Evolutionary conservation across 30 jellyfish, hydroid and myxozoan species (phyloP), one percentile per base, ranked within the genome.

Genomic region (Cassiopea xamachana): DNA sequence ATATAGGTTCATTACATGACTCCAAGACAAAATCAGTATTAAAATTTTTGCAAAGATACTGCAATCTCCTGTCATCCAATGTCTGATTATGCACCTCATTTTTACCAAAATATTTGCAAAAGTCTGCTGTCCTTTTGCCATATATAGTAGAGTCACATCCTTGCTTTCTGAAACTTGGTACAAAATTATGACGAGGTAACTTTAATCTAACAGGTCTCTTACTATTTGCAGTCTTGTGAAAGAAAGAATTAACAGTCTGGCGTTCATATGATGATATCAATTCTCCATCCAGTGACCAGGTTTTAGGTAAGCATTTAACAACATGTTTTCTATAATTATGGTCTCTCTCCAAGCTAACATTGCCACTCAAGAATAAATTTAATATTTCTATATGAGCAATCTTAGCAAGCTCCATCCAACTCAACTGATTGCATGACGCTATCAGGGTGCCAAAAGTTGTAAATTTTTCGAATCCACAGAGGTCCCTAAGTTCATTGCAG

Each of bases 201-300:
- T 88, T 88, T 58, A 73, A 46, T 72, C 95, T 60, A 18, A 88
- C 91, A 5, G 95, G 95, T 6, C 58, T 79, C 69, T 80, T 55
- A 70, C 95, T 88, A 13, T 64, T 73, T 17, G 88, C 87, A 48
- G 91, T 43, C 39, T 75, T 16, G 16, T 81, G 50, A 47, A 88
- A 88, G 72, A 88, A 88, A 19, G 59, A 18, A 48, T 50, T 49
- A 73, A 80, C 87, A 17, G 17, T 39, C 13, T 16, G 46, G 50
- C 91, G 73, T 60, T 88, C 95, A 72, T 79, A 67, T 49, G 87
- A 89, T 48, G 91, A 61, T 9, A 88, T 70, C 19, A 88, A 81
- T 51, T 81, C 91, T 19, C 95, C 95, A 74, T 88, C 95, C 7
- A 88, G 81, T 1, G 76, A 79, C 95, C 95, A 88, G 70, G 69